phyloP scores from a whole-genome alignment of 2,888 invertebrate genomes.

The Nematopogon swammerdamellus region DNA sequence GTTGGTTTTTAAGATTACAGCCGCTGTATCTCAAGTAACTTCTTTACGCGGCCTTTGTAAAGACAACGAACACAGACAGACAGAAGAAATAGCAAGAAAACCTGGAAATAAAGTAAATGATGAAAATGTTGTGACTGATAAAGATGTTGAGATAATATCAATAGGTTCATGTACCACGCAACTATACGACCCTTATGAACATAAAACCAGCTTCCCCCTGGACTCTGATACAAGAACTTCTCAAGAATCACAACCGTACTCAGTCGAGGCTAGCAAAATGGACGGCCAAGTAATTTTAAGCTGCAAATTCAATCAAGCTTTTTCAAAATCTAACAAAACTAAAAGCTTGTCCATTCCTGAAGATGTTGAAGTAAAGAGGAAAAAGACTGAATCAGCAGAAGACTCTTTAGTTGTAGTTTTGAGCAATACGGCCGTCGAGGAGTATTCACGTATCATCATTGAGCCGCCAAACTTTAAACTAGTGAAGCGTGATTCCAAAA shows the following conservation, averaged over 20 bases:
- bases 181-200: neutral
- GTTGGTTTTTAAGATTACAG: too few relatives aligned
- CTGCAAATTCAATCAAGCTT: neutral
- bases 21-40: too few relatives aligned
- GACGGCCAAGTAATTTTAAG: slow-evolving; percentile 5
- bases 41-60: too few relatives aligned
- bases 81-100: too few relatives aligned
- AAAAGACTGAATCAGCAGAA: slow-evolving; percentile 25
- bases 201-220: too few relatives aligned
- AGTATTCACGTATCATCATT: slow-evolving; percentile 42
- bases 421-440: slow-evolving; percentile 43
- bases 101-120: too few relatives aligned
- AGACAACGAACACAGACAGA: too few relatives aligned
- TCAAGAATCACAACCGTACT: neutral
- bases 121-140: too few relatives aligned
- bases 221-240: slow-evolving; percentile 9
- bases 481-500: slow-evolving; percentile 35
- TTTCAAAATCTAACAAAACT: slow-evolving; percentile 9
- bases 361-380: slow-evolving; percentile 34
- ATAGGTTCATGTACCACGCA: too few relatives aligned
- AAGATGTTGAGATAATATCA: too few relatives aligned
- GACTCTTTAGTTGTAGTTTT: slow-evolving; percentile 47
- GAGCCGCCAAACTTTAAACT: slow-evolving; percentile 50
- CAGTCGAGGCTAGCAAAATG: slow-evolving; percentile 12
- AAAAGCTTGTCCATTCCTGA: slow-evolving; percentile 15